A percentile compares a stretch with the other conserved stretches of the same genome.
Evolutionary conservation across 1,140 invertebrate genomes (phyloP).

Genomic region (Aphelenchoides avenae): DNA sequence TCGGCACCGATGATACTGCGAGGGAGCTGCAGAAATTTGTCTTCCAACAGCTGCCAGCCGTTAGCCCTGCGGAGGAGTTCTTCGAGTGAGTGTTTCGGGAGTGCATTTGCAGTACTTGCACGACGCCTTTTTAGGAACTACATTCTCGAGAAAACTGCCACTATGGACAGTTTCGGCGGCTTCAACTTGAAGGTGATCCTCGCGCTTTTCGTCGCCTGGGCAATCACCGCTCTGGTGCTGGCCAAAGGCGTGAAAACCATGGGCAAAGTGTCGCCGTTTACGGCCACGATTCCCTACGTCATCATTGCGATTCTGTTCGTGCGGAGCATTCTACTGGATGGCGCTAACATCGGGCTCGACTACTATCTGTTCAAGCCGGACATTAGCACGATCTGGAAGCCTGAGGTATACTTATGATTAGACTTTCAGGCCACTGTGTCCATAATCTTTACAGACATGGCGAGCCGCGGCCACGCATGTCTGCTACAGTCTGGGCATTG

Average conservation of each 20-base stretch:
- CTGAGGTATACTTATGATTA: slow-evolving; percentile 14
- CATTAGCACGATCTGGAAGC: slow-evolving; percentile 26
- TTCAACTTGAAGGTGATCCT: slow-evolving; percentile 38
- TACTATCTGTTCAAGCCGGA: slow-evolving; percentile 44
- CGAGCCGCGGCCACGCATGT: slow-evolving; percentile 60
- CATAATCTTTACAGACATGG: slow-evolving; percentile 50
- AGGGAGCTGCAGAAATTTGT: background rate
- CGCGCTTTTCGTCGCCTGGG: slow-evolving; percentile 37
- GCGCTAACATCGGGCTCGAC: slow-evolving; percentile 30
- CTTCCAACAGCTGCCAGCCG: slow-evolving; percentile 18
- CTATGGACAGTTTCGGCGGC: slow-evolving; percentile 38
- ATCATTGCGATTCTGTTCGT: slow-evolving; percentile 44
- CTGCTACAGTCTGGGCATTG: slow-evolving; percentile 60
- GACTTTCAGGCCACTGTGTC: background rate
- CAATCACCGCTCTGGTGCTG: slow-evolving; percentile 33
- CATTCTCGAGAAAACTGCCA: slow-evolving; percentile 38
- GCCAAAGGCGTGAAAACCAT: slow-evolving; percentile 46
- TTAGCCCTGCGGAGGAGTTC: slow-evolving; percentile 39
- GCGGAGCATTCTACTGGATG: slow-evolving; percentile 39
- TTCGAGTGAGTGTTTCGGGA: slow-evolving; percentile 21
- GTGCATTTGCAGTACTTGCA: background rate
- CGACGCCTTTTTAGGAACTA: slow-evolving; percentile 39
- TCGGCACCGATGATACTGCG: slow-evolving; percentile 3
- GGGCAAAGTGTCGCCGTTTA: slow-evolving; percentile 43
- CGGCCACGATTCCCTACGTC: slow-evolving; percentile 40